Conservation (phyloP, 2,113 vertebrate species). For the Plestiodon gilberti region DNA sequence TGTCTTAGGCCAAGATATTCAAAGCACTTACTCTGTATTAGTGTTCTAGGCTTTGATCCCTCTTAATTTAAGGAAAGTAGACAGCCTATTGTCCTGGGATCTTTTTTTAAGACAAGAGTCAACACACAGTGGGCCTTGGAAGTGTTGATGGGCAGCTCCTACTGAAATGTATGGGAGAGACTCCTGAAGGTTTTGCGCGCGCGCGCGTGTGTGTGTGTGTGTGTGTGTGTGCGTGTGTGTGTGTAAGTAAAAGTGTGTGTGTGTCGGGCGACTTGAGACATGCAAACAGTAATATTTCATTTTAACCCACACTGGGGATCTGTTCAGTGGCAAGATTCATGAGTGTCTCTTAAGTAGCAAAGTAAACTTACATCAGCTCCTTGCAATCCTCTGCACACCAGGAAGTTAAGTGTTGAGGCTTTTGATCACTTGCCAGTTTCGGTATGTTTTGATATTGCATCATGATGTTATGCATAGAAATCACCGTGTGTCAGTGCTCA, state of each 20-base stretch:
- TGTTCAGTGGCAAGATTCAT: not conserved
- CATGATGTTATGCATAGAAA: not conserved
- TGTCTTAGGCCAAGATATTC: not conserved
- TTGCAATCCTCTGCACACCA: not conserved
- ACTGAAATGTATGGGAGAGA: not conserved
- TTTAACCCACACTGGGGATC: too few species aligned
- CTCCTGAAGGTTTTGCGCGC: not conserved
- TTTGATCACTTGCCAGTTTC: not conserved
- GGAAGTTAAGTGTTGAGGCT: not conserved
- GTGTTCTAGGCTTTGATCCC: not conserved
- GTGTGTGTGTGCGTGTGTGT: too few species aligned
- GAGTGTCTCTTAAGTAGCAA: not conserved
- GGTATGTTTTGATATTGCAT: not conserved
- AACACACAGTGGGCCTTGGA: not conserved
- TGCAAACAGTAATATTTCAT: not conserved
- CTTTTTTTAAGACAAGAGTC: not conserved
- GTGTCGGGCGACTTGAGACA: not conserved
- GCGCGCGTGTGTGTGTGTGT: too few species aligned
- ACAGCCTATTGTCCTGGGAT: not conserved
- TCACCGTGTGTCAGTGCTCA: not conserved
- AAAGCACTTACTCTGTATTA: not conserved
- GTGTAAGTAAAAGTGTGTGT: not conserved
- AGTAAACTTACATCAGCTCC: not conserved
- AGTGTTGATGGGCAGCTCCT: not conserved
- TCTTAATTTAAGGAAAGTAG: not conserved